phyloP scores from a whole-genome alignment of 2,113 vertebrate species.

The Bothrops jararaca region DNA sequence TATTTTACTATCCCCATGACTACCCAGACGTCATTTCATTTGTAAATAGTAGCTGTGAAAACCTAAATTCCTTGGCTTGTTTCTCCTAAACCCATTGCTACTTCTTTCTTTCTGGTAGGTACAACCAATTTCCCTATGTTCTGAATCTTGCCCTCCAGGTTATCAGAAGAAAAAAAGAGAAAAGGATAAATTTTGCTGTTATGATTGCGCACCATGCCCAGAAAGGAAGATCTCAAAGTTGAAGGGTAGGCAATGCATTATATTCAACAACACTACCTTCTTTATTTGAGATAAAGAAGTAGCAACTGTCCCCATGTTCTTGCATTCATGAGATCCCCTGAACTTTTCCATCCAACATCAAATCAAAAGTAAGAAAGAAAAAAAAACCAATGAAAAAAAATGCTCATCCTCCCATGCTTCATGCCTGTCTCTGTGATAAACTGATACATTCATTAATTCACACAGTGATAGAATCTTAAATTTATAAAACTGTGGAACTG shows the following conservation, averaged over 20 bases:
- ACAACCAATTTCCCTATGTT: not conserved
- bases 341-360: not conserved
- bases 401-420: not conserved
- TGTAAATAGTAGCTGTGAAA: not conserved
- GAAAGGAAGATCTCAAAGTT: not conserved
- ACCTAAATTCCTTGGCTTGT: not conserved
- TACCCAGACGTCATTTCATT: not conserved
- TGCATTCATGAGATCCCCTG: not conserved
- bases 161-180: not conserved
- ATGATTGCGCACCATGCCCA: not conserved
- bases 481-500: not conserved
- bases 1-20: not conserved
- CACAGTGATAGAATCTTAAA: not conserved
- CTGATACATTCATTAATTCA: not conserved
- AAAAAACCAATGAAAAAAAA: not conserved
- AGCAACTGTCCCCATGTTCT: not conserved
- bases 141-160: not conserved
- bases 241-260: not conserved
- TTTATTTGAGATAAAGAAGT: not conserved
- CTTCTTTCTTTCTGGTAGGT: not conserved
- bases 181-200: not conserved
- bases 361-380: not conserved
- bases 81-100: not conserved
- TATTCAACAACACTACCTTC: not conserved
- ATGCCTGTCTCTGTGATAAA: not conserved